A percentile compares a stretch with the other conserved stretches of the same genome.
Evolutionary conservation across 1,140 invertebrate species (phyloP).

Genomic region (Drosophila grimshawi): DNA sequence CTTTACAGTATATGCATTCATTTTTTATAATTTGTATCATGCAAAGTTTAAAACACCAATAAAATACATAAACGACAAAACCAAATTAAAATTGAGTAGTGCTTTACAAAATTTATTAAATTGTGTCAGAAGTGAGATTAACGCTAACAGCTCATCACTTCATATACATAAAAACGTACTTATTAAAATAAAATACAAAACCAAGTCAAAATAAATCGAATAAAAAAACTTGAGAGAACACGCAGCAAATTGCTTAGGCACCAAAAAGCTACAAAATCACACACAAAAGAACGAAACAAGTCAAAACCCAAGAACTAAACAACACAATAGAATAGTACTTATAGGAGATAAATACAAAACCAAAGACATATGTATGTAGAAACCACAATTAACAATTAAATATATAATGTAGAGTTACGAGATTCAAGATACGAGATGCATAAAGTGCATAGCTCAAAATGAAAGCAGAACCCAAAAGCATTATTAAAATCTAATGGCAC

Average conservation of each 20-base stretch:
- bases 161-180: slow-evolving; percentile 39
- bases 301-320: slow-evolving; percentile 49
- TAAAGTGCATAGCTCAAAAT: slow-evolving; percentile 37
- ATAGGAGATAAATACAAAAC: slow-evolving; percentile 21
- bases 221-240: slow-evolving; percentile 58
- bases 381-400: slow-evolving; percentile 43
- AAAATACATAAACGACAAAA: slow-evolving; percentile 2
- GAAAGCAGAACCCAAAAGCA: slow-evolving; percentile 32
- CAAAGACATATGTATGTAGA: slow-evolving; percentile 53
- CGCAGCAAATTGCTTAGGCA: slow-evolving; percentile 79
- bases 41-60: slow-evolving; percentile 45
- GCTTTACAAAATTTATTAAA: slow-evolving; percentile 20
- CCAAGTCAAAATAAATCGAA: slow-evolving; percentile 44
- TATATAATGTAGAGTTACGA: slow-evolving; percentile 41
- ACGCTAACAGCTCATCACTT: slow-evolving; percentile 54
- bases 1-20: slow-evolving; percentile 12
- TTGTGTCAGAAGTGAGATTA: slow-evolving; percentile 19
- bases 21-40: slow-evolving; percentile 13
- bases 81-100: slow-evolving; percentile 2
- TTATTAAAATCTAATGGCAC: slow-evolving; percentile 22
- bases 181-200: slow-evolving; percentile 37
- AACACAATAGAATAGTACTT: slow-evolving; percentile 42
- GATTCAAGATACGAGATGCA: slow-evolving; percentile 10
- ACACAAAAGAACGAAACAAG: slow-evolving; percentile 56
- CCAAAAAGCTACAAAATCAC: slow-evolving; percentile 75